Evolutionary conservation across 1,140 invertebrate species (phyloP).

Genomic region (Nasonia longicornis): DNA sequence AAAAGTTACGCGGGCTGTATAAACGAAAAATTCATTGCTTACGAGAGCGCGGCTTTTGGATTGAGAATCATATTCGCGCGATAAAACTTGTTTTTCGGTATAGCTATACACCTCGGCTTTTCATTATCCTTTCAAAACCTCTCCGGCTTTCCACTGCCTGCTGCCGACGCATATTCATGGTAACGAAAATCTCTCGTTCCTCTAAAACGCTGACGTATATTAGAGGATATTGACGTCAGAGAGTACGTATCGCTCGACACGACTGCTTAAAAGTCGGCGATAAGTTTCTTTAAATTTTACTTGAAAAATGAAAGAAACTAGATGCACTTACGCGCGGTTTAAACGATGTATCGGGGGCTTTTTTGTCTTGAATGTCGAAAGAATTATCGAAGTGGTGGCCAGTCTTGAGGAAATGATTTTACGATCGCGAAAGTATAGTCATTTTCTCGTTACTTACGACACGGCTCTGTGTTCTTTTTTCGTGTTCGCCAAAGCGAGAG

Average conservation of each 20-base stretch:
- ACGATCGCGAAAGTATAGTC: conserved; percentile 1
- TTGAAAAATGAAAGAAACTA: no score
- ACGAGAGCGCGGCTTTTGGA: background rate
- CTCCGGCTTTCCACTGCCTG: no score
- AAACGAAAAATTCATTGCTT: background rate
- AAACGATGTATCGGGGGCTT: no score
- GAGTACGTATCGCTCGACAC: no score
- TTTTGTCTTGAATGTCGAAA: background rate
- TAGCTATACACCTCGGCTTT: background rate
- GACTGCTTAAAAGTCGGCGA: no score
- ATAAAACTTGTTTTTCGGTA: background rate
- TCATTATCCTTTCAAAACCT: background rate
- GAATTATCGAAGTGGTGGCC: background rate
- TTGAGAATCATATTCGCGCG: background rate
- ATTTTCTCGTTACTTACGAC: conserved; percentile 1
- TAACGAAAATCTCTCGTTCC: background rate
- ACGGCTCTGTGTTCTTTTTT: background rate
- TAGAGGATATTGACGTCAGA: no score
- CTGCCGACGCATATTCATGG: background rate
- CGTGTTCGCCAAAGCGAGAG: background rate
- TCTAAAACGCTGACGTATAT: background rate
- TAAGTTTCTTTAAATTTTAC: no score
- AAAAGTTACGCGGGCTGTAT: background rate
- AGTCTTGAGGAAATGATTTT: background rate
- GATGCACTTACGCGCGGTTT: no score